Base-by-base conservation (phyloP, 2,797 vertebrate species). In the Arnoldichthys spilopterus region DNA sequence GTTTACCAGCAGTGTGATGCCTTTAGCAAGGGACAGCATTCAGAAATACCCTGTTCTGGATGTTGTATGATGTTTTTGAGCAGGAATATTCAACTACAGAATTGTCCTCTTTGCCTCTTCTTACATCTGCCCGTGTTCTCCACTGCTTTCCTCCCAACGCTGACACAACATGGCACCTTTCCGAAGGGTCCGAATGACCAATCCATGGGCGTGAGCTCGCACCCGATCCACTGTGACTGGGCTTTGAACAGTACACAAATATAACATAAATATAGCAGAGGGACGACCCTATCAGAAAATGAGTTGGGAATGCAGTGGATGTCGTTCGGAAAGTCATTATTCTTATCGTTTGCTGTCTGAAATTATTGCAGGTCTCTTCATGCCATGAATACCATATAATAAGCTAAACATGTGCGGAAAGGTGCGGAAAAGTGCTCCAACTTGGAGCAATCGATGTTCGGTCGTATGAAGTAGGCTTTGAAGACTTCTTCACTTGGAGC, bases 291-390 rank as follows among this genome's bases (percentile, higher is more conserved):
- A 94, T 94, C 94, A 94, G 94, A 94, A 94, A 94, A 94, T 94
- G 92, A 94, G 92, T 91, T 92, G 92, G 92, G 90, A 93, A 92
- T 93, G 93, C 87, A 87, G 88, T 90, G 91, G 90, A 90, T 78
- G 92, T 94, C 90, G 91, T 93, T 94, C 93, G 92, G 93, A 93
- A 94, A 94, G 93, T 94, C 93, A 94, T 94, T 94, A 94, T 94
- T 93, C 91, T 94, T 94, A 94, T 94, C 93, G 87, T 93, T 82
- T 90, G 91, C 93, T 92, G 94, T 94, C 90, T 92, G 92, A 93
- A 94, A 93, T 95, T 93, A 94, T 93, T 92, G 90, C 92, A 94
- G 92, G 92, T 93, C 91, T 92, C 91, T 93, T 89, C 92, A 92
- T 93, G 93, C 93, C 93, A 92, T 93, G 93, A 93, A 94, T 94